Conservation (phyloP, 2,797 vertebrate genomes). For the Girardinus metallicus region DNA sequence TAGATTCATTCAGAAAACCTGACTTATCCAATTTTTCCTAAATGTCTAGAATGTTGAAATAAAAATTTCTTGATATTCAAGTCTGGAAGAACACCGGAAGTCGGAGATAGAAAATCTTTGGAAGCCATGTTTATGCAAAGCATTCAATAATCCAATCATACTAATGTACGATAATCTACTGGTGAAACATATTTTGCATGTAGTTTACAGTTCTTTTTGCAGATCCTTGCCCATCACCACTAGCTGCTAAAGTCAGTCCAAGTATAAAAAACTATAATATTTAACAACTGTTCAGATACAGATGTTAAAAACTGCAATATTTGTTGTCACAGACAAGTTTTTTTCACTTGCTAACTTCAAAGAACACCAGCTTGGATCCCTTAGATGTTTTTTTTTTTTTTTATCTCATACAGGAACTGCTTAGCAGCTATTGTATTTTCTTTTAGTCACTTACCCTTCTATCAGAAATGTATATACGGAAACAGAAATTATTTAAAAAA, state of each 20-base stretch:
- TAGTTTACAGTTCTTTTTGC: constrained; percentile 43
- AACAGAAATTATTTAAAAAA: constrained; percentile 13
- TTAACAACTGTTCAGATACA: constrained; percentile 14
- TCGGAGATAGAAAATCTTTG: neutral
- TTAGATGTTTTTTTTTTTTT: constrained; percentile 3
- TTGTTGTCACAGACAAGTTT: constrained; percentile 16
- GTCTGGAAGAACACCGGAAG: neutral
- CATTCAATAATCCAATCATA: neutral
- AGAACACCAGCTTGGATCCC: constrained; percentile 28
- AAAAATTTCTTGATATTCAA: neutral
- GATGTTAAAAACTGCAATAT: constrained; percentile 6
- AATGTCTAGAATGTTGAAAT: neutral
- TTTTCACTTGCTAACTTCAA: constrained; percentile 20
- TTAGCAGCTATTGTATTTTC: constrained; percentile 12
- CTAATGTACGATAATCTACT: neutral
- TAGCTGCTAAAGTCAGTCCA: neutral
- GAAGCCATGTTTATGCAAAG: neutral
- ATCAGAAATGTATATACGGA: constrained; percentile 8
- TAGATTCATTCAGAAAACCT: too few species aligned
- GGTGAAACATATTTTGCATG: constrained; percentile 42
- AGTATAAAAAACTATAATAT: neutral
- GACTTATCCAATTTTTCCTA: neutral
- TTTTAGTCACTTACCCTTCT: constrained; percentile 8
- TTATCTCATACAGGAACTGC: constrained; percentile 26
- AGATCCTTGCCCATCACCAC: neutral